Base-by-base conservation (phyloP, 2,113 vertebrate species). In the Tachuris rubrigastra region DNA sequence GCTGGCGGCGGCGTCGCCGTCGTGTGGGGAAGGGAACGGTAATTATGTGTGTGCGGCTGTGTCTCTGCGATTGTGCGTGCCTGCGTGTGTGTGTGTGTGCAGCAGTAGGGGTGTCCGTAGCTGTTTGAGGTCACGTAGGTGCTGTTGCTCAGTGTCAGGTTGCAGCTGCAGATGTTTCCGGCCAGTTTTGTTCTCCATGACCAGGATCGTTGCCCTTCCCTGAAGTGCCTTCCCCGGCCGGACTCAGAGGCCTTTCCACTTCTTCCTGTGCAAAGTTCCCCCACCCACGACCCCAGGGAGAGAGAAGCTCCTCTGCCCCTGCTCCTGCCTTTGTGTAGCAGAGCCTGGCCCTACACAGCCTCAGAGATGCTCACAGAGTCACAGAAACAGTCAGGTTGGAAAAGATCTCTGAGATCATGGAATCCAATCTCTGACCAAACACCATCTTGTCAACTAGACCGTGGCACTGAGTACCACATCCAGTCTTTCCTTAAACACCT, bases 131-230 rank as follows among this genome's bases (percentile, higher is more conserved):
- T 41, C 20, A 17, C 47, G 17, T 4, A 2, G 33, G 8, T 9
- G 83, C 28, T 12, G 55, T 8, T 8, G 15, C 12, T 28, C 6
- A 23, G 31, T 19, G n/a, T 47, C 28, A 2, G 2, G 30, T 12
- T 23, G 44, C 30, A 33, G 44, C 60, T 71, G 5, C 14, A 1
- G 47, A 14, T 39, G 42, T 44, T 74, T 8, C 4, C 37, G 31
- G 30, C n/a, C 25, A 1, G 11, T 49, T 47, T 6, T 33, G 41
- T 18, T 46, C 22, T 24, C 39, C 6, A 7, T 33, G 52, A 1
- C 9, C 50, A 0, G 31, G 19, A 9, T 27, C 19, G 2, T 8
- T 30, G n/a, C 1, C 21, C 2, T 0, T 25, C 10, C 39, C 44
- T 18, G 53, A 6, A 31, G 11, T 27, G 11, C 35, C 13, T 16